These are phyloP conservation scores for Epinephelus malabaricus DNA, from an alignment of 2,797 vertebrate species.

Conservation along the genomic window DNA sequence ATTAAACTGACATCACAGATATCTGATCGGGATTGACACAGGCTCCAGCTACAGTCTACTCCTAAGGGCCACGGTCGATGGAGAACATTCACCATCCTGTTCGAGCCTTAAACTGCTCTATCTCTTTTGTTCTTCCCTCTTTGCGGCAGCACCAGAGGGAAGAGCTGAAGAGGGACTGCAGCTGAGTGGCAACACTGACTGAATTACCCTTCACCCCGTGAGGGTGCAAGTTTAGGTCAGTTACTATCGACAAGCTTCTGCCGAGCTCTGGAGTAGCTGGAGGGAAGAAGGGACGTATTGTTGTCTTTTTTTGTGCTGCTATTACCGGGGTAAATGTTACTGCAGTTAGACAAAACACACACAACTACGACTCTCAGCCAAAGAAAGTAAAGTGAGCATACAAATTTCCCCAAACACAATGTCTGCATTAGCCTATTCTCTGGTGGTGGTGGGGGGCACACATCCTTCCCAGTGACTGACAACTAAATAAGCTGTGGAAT, in stretches of 20 bases:
- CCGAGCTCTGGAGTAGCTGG: conserved; percentile 57
- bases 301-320: conserved; percentile 57
- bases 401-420: conserved; percentile 50
- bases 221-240: conserved; percentile 83
- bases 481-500: conserved; percentile 74
- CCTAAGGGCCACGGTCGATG: conserved; percentile 61
- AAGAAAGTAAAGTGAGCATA: conserved; percentile 53
- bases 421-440: conserved; percentile 37
- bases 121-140: conserved; percentile 64
- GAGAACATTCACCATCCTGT: conserved; percentile 62
- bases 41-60: conserved; percentile 44
- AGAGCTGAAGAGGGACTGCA: conserved; percentile 62
- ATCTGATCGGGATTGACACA: conserved; percentile 52
- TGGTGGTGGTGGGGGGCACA: conserved; percentile 3
- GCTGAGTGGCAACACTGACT: conserved; percentile 74
- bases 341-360: conserved; percentile 55
- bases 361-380: conserved; percentile 46
- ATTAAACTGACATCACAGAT: conserved; percentile 55
- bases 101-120: conserved; percentile 60
- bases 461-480: conserved; percentile 66
- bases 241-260: conserved; percentile 73
- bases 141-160: conserved; percentile 62
- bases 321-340: conserved; percentile 61
- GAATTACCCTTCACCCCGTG: conserved; percentile 75
- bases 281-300: conserved; percentile 65